Percentiles rank a stretch among this genome's conserved stretches.
Evolutionary conservation across 2,113 vertebrate species (phyloP).

Genomic region (Mormyrus iriodes): DNA sequence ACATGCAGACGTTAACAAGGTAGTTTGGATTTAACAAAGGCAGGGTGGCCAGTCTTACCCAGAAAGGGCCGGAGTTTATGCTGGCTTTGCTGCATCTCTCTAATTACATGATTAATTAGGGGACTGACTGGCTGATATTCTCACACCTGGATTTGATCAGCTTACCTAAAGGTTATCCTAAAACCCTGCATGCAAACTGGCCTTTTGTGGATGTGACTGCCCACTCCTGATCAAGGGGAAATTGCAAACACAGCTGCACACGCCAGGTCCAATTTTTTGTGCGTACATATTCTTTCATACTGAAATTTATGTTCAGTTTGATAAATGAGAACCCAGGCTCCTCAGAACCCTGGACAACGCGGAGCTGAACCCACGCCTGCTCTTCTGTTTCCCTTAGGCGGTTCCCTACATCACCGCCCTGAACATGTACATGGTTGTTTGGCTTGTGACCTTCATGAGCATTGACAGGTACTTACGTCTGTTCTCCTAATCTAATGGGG

Average conservation of each 20-base stretch:
- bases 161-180: too few relatives aligned
- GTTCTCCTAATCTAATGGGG: neutral
- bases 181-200: too few relatives aligned
- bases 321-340: neutral
- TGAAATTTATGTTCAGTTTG: neutral
- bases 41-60: too few relatives aligned
- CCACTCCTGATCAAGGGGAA: neutral
- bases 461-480: slow-evolving; percentile 13
- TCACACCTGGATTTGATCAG: too few relatives aligned
- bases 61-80: too few relatives aligned
- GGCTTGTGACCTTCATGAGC: slow-evolving; percentile 21
- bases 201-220: too few relatives aligned
- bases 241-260: neutral
- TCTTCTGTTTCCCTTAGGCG: neutral
- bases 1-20: neutral
- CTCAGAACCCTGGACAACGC: neutral
- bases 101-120: too few relatives aligned
- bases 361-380: neutral
- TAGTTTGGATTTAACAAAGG: too few relatives aligned
- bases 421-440: slow-evolving; percentile 19
- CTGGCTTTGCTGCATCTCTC: too few relatives aligned
- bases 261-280: neutral
- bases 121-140: too few relatives aligned
- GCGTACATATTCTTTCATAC: neutral
- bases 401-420: slow-evolving; percentile 14